Evolutionary conservation across 2,888 invertebrate genomes (phyloP).

Genomic region (Lasioglossum leucozonium): DNA sequence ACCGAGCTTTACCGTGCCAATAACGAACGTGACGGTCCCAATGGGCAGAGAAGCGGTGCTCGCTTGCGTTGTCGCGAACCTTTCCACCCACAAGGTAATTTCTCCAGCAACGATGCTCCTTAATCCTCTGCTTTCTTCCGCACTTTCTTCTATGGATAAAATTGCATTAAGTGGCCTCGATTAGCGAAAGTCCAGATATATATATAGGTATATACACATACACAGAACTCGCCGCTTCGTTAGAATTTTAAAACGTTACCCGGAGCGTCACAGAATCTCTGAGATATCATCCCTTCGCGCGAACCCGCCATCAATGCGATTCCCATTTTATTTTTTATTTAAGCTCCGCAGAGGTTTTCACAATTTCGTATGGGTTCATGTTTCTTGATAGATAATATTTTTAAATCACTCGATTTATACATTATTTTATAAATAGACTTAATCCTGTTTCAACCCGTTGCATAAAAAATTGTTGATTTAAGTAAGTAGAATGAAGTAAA

Average conservation of each 20-base stretch:
- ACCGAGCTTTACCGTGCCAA: conserved; percentile 92
- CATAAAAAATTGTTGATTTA: not conserved
- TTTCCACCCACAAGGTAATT: conserved; percentile 92
- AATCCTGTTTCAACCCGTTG: no score
- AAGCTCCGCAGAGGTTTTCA: not conserved
- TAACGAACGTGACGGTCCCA: conserved; percentile 93
- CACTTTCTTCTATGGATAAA: conserved; percentile 3
- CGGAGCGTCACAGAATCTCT: not conserved
- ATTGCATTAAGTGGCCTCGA: not conserved
- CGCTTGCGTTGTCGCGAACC: conserved; percentile 93
- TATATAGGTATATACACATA: not conserved
- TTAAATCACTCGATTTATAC: not conserved
- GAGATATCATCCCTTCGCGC: not conserved
- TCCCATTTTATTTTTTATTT: not conserved
- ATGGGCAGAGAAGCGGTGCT: conserved; percentile 93
- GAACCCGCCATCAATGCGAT: not conserved
- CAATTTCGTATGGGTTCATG: not conserved
- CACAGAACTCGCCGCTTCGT: not conserved
- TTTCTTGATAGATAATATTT: not conserved
- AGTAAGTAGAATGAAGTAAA: not conserved
- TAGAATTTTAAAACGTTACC: not conserved
- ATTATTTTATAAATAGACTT: not conserved
- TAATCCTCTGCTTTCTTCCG: conserved; percentile 32
- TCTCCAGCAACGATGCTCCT: conserved; percentile 53
- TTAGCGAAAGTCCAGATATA: not conserved